Evolutionary conservation across 2,797 vertebrate species (phyloP), one percentile per base, ranked within the genome.

Genomic region (Xerus rutilus): DNA sequence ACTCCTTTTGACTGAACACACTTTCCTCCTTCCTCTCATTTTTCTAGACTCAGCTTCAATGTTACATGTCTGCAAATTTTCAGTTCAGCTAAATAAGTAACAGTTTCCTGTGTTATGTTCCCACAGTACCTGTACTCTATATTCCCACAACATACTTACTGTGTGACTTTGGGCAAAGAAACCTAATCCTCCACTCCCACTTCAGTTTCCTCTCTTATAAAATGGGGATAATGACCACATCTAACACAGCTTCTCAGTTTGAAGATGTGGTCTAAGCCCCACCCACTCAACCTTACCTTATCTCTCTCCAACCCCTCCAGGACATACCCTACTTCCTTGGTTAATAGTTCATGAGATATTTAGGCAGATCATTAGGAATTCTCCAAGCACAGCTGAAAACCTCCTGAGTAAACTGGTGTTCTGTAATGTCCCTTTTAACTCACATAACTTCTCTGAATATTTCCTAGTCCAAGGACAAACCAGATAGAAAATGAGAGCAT

Each of bases 1-100:
- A 39, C 9, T 93, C 45, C 4, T 3, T 86, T 89, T 89, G 3
- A 13, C 32, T 89, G 7, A 89, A 95, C 23, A 73, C 4, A 20
- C 12, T 73, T 94, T 79, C 28, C 35, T 86, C 39, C n/a, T 70
- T 77, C 67, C 86, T 28, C 11, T 95, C 25, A 85, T 1, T 5
- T 77, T 95, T 96, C 69, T 90, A 88, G 18, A 8, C 23, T 15
- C n/a, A 91, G 39, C 12, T 93, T 95, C 91, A 96, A 83, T 35
- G 13, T 59, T 92, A 76, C 21, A 62, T 32, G 14, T 86, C 52
- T 93, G 30, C 15, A 87, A 95, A 64, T 47, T 89, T 69, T 82
- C 5, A 88, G 32, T 93, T 94, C 20, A 85, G 30, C 78, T 91
- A 7, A 23, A 77, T 18, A 91, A 47, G 28, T 83, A 79, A 91